Percentiles rank a stretch among this genome's conserved stretches.
Conservation (phyloP, 2,797 vertebrate species). For the Hippoglossus hippoglossus region DNA sequence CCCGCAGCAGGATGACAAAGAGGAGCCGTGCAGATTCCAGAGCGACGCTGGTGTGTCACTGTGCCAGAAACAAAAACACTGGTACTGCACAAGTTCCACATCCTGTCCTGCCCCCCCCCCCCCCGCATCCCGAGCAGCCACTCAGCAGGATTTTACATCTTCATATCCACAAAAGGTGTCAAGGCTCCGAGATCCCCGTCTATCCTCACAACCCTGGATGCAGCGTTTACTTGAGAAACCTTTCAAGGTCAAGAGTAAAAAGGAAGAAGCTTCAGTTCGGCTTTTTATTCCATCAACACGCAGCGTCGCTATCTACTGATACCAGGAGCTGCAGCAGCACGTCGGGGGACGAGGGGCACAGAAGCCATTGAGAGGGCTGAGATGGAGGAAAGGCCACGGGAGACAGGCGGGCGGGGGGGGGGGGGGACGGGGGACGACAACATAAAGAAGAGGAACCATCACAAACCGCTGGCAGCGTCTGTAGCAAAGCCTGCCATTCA, state of each 20-base stretch:
- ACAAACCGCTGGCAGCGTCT: conserved; percentile 40
- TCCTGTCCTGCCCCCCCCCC: no score
- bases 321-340: conserved; percentile 27
- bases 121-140: no score
- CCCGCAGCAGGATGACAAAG: no score
- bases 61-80: no score
- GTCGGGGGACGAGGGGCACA: conserved; percentile 15
- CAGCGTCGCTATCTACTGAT: conserved; percentile 18
- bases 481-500: conserved; percentile 55
- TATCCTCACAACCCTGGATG: neutral
- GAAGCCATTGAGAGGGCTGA: conserved; percentile 22
- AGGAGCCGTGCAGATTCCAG: no score
- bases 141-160: no score
- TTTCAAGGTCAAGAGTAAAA: conserved; percentile 17
- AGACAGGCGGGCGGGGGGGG: conserved; percentile 18
- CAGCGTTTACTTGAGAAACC: neutral
- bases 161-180: no score
- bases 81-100: no score
- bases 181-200: no score
- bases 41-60: no score
- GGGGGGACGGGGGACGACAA: conserved; percentile 41
- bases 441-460: conserved; percentile 51
- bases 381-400: conserved; percentile 42
- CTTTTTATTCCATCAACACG: neutral
- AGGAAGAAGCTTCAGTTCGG: neutral